Percentiles rank a stretch among this genome's conserved stretches.
These are phyloP conservation scores for Phallusia fumigata DNA, from an alignment of 23 tunicate species.

Conservation along the genomic window DNA sequence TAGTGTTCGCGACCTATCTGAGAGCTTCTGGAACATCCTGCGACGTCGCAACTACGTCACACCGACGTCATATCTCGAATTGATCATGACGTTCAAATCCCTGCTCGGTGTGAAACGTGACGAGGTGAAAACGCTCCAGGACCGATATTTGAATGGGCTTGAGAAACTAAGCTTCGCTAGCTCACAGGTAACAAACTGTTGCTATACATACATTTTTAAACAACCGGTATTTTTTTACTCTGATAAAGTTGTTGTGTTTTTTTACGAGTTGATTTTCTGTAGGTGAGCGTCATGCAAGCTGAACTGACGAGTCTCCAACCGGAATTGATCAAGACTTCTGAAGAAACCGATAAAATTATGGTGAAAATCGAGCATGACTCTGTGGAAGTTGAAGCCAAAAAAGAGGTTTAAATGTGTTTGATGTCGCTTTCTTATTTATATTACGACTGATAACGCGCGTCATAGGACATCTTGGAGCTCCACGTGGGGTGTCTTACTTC, in stretches of 20 bases:
- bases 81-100: constrained; percentile 91
- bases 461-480: too few relatives aligned
- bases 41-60: constrained; percentile 96
- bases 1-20: constrained; percentile 90
- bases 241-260: too few relatives aligned
- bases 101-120: constrained; percentile 80
- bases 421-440: too few relatives aligned
- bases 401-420: constrained; percentile 51
- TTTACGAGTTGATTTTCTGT: neutral
- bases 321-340: constrained; percentile 83
- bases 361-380: constrained; percentile 94
- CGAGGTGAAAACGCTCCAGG: constrained; percentile 85
- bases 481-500: too few relatives aligned
- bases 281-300: constrained; percentile 91
- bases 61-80: constrained; percentile 90
- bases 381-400: constrained; percentile 97
- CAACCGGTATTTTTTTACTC: neutral
- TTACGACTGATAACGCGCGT: too few relatives aligned
- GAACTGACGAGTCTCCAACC: constrained; percentile 85
- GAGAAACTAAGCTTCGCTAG: constrained; percentile 84
- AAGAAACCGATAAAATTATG: constrained; percentile 86
- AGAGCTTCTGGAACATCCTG: constrained; percentile 52
- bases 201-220: neutral
- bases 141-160: constrained; percentile 86
- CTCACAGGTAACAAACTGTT: constrained; percentile 45